Base-by-base conservation (phyloP, 2,113 vertebrate species). In the Haplotaxodon microlepis region DNA sequence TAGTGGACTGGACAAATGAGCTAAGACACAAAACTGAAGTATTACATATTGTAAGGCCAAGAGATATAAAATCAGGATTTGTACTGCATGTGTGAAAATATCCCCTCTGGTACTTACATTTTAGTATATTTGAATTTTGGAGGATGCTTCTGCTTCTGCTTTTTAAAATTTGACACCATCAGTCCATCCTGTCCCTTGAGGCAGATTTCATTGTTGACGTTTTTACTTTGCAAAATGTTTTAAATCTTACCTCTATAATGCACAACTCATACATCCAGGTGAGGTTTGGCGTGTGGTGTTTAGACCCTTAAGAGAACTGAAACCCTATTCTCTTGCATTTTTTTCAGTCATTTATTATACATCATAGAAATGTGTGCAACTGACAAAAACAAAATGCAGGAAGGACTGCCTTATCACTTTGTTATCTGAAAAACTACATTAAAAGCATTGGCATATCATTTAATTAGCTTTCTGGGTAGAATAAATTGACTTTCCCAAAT, bases 71-170 rank as follows among this genome's bases (percentile, higher is more conserved):
- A 88, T 10, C 59, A 90, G 83, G 89, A 88, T 88, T 81, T 73
- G 9, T 80, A 81, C 83, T 89, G 81, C 83, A 57, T 76, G 73
- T 19, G 27, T 78, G 16, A 50, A 78, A 78, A 50, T 82, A 83
- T 87, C 11, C 51, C 16, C 53, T 27, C 34, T 82, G 79, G 86
- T 88, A 82, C 45, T 71, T 57, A 80, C 59, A 78, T 83, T 88
- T 85, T 88, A 84, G 53, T 86, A 19, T 76, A 88, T 83, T 73
- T 13, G 80, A 51, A 84, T 17, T 91, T 87, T 86, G 57, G 45
- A 83, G 56, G 81, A 85, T 90, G 83, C 81, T 88, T 71, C 53
- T 27, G 24, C 16, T 59, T 90, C 59, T 63, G 59, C 6, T n/a
- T 63, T 88, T 40, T 73, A 27, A 40, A 56, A 78, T 88, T 19